Percentiles rank a stretch among this genome's conserved stretches.
Conservation (phyloP, 2,797 vertebrate genomes). For the Neostethus bicornis region DNA sequence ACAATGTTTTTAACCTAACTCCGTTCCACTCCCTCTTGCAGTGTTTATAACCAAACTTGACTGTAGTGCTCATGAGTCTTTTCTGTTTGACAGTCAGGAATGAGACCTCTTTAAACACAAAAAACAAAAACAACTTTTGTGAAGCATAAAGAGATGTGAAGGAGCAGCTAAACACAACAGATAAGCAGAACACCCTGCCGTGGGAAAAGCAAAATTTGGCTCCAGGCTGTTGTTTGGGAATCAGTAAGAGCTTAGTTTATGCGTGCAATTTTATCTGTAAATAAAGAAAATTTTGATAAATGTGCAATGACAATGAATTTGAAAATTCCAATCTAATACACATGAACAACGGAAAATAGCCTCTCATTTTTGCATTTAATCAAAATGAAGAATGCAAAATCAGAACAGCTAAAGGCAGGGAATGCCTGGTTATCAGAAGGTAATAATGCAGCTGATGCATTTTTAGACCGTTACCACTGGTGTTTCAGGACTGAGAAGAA, state of each 20-base stretch:
- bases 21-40: slow-evolving; percentile 1
- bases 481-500: background rate
- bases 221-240: slow-evolving; percentile 21
- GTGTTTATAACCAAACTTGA: slow-evolving; percentile 14
- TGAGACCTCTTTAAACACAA: background rate
- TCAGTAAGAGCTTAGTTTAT: slow-evolving; percentile 19
- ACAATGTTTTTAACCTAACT: slow-evolving; percentile 18
- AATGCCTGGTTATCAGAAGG: background rate
- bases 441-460: background rate
- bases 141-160: slow-evolving; percentile 19
- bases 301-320: background rate
- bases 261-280: background rate
- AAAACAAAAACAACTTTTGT: slow-evolving; percentile 20
- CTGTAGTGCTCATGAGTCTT: slow-evolving; percentile 22
- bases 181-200: slow-evolving; percentile 1
- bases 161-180: slow-evolving; percentile 5
- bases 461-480: background rate
- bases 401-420: background rate
- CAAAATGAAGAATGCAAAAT: background rate
- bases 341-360: no score
- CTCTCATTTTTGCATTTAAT: background rate
- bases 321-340: no score
- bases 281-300: background rate
- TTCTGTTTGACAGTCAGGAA: slow-evolving; percentile 21
- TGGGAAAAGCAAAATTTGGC: slow-evolving; percentile 6